Base-by-base conservation (phyloP, 2,888 invertebrate species). In the Crioceris asparagi region DNA sequence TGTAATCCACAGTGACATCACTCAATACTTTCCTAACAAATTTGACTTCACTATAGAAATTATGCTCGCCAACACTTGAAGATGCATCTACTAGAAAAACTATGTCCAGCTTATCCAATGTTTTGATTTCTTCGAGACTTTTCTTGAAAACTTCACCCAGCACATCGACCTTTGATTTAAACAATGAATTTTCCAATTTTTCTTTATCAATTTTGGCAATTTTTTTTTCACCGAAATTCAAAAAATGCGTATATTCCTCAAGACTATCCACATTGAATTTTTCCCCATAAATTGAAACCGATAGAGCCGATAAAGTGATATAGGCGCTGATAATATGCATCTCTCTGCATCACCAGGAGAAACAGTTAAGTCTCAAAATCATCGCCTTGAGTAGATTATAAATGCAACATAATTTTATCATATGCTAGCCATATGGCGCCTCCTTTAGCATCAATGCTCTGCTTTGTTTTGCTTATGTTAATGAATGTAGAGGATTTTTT, bases 51-150 rank as follows among this genome's bases (percentile, higher is more conserved):
- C 75, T 76, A 42, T 65, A 63, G 56, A 80, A 81, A 59, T 81
- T 78, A 14, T 66, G 60, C 43, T 68, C 66, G 1, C 79, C 80
- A 2, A 81, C 76, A 46, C 77, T 78, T 0, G 75, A 75, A n/a
- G 79, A 79, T 10, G 75, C 72, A 51, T 81, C 81, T 30, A 81
- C 73, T 30, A 80, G 61, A 56, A 81, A 80, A 17, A 80, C 69
- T 25, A 80, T 59, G 51, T 81, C 80, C 43, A 76, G 60, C 29
- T 53, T 50, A 3, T 48, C 44, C n/a, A 50, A 49, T 3, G 41
- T 38, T 47, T 73, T 67, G 17, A 77, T 57, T n/a, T 57, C 56
- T 36, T 69, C 66, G 2, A 77, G 68, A 46, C 71, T 70, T 34
- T 63, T 62, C 48, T 74, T 74, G 42, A 77, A 67, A 17, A 71